phyloP scores from a whole-genome alignment of 2,888 invertebrate species.

The Opisthograptis luteolata region DNA sequence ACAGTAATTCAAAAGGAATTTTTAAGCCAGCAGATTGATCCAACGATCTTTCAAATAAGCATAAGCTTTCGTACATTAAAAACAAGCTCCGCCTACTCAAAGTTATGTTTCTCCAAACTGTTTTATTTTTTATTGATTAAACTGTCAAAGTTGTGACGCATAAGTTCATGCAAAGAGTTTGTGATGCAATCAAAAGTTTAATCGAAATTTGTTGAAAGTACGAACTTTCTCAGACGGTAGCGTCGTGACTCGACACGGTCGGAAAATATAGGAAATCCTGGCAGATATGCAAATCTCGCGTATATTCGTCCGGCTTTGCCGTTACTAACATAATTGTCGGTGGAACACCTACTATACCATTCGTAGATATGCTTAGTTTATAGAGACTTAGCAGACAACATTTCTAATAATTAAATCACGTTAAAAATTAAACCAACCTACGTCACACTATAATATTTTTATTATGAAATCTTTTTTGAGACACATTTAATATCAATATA shows the following conservation, averaged over 20 bases:
- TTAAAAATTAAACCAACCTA: no score
- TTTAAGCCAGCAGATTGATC: constrained; percentile 14
- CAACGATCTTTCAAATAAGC: constrained; percentile 15
- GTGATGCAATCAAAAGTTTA: background rate
- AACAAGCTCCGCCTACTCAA: background rate
- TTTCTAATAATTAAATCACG: no score
- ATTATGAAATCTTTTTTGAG: no score
- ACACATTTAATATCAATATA: no score
- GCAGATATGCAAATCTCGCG: constrained; percentile 3
- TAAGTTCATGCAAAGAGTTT: background rate
- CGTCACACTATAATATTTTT: no score
- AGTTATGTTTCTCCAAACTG: background rate
- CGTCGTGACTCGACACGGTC: background rate
- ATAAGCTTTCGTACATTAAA: no score
- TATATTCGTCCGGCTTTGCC: constrained; percentile 4
- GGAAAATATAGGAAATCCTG: constrained; percentile 3
- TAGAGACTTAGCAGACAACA: no score
- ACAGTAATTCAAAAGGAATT: constrained; percentile 19
- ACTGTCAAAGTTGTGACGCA: background rate
- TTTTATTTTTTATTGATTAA: background rate
- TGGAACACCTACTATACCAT: no score
- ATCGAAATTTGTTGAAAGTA: constrained; percentile 1
- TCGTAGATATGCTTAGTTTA: no score
- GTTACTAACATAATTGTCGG: constrained; percentile 1
- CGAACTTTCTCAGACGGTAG: background rate